phyloP scores from a whole-genome alignment of 2,797 vertebrate genomes.

The Crocidura indochinensis region DNA sequence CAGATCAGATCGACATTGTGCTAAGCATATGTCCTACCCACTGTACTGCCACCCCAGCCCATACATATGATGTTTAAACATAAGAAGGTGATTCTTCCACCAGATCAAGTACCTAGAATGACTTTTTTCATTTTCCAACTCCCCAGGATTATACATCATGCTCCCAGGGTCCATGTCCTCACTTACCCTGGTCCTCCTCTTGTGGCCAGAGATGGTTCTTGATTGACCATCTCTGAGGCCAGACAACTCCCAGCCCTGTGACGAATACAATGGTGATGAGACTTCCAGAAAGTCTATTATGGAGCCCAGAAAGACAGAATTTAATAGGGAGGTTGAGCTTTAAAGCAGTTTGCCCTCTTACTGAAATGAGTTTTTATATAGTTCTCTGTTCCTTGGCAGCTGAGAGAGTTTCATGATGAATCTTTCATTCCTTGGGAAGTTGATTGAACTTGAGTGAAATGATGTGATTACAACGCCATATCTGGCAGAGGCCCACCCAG shows the following conservation, averaged over 20 bases:
- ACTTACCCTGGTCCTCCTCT: background rate
- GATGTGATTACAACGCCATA: background rate
- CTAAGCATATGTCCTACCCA: background rate
- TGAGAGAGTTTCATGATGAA: background rate
- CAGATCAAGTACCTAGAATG: background rate
- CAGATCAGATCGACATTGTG: background rate
- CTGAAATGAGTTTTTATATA: slow-evolving; percentile 27
- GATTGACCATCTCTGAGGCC: background rate
- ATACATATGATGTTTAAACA: background rate
- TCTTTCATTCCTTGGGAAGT: slow-evolving; percentile 49
- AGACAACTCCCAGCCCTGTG: background rate
- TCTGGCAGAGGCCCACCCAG: background rate
- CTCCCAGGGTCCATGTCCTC: background rate
- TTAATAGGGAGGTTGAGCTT: slow-evolving; percentile 57
- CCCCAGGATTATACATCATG: background rate
- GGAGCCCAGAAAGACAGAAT: slow-evolving; percentile 27
- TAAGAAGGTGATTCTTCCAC: background rate
- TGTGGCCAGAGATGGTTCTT: background rate
- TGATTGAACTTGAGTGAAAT: slow-evolving; percentile 46
- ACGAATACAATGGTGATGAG: background rate
- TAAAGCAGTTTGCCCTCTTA: slow-evolving; percentile 18
- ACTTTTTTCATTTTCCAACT: background rate
- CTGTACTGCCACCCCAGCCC: background rate
- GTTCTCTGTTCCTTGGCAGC: background rate
- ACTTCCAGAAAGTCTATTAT: background rate